phyloP scores from a whole-genome alignment of 2,113 vertebrate genomes.

The Emydocephalus ijimae region DNA sequence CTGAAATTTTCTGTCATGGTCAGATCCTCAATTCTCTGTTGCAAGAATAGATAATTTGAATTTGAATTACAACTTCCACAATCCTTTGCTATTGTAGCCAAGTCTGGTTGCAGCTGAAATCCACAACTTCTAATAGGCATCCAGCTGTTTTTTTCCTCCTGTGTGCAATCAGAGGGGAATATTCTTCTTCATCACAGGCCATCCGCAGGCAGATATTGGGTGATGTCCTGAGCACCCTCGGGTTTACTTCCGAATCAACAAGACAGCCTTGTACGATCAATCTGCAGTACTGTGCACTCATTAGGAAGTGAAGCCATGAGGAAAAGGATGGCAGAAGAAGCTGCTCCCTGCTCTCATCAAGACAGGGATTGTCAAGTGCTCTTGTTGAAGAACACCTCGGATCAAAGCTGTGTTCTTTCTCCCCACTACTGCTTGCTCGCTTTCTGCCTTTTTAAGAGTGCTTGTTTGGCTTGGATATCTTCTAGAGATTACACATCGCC shows the following conservation, averaged over 20 bases:
- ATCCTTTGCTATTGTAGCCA: neutral
- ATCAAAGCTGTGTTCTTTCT: neutral
- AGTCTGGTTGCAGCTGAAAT: neutral
- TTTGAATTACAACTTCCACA: neutral
- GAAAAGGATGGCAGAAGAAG: neutral
- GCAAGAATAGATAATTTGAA: neutral
- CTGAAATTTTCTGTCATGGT: neutral
- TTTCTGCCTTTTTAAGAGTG: neutral
- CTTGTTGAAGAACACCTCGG: neutral
- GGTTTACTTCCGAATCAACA: neutral
- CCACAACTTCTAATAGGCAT: neutral
- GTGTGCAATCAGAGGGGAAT: neutral
- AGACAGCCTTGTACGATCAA: neutral
- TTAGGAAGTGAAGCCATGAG: neutral
- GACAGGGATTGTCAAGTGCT: neutral
- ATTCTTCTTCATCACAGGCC: neutral
- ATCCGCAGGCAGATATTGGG: neutral
- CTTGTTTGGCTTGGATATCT: slow-evolving; percentile 1
- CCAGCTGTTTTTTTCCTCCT: neutral
- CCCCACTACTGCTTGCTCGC: neutral
- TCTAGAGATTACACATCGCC: neutral
- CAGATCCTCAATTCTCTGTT: neutral
- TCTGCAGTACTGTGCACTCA: neutral
- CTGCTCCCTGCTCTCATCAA: neutral
- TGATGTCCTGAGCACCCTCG: neutral